Base-by-base conservation (phyloP, 2,797 vertebrate genomes). In the Pogoniulus pusillus region DNA sequence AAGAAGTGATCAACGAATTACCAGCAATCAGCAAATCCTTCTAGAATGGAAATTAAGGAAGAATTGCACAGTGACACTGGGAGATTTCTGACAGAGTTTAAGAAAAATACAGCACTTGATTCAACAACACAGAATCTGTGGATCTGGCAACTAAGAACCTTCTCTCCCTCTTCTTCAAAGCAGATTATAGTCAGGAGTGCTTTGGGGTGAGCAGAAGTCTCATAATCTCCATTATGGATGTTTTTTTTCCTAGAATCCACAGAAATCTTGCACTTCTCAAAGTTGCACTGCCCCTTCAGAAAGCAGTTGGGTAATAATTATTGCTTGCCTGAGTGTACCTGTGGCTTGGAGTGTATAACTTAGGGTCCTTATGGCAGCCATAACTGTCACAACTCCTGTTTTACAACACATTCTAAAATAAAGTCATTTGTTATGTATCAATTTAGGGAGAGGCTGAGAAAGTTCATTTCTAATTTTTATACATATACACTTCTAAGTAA, bases 1-100 rank as follows among this genome's bases (percentile, higher is more conserved):
- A 93, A 91, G 63, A 93, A 86, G 68, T 17, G 83, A 93, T 91
- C 88, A 81, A 90, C 90, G 88, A 88, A 90, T 74, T 81, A 78
- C 37, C 63, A 90, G 66, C 68, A 86, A 93, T 73, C 78, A 94
- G 57, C 66, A 89, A 91, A 88, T 76, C 64, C 57, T 94, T 53
- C 78, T 35, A 73, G 53, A 37, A 24, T 57, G 27, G 34, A 68
- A 91, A 78, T 79, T 53, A 68, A 63, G n/a, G 60, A 18, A 77
- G 66, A 41, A 12, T 70, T 82, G 62, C 15, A 39, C 12, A 63
- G 64, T 66, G 53, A 79, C 75, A 76, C 10, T 47, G 66, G 45
- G 41, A 70, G 81, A 69, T 55, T 55, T 72, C 78, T 37, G 51
- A 35, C 32, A 79, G 41, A 59, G 30, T 69, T 35, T 58, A 22